Percentiles rank a stretch among this genome's conserved stretches.
Conservation (phyloP, 2,888 invertebrate species). For the Seladonia tumulorum region DNA sequence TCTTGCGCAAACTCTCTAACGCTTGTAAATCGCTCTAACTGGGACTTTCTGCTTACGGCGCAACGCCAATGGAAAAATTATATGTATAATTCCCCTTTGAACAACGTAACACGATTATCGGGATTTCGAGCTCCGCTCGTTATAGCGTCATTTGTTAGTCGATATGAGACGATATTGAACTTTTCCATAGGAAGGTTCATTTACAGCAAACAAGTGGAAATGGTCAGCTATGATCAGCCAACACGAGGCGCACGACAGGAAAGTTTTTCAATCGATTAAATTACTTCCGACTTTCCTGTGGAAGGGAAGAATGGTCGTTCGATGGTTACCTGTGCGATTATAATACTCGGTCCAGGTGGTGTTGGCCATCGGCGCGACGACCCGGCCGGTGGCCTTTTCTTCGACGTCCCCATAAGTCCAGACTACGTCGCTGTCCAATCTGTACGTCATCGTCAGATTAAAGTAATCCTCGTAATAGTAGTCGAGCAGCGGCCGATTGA, state of each 20-base stretch:
- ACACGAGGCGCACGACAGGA: background rate
- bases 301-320: background rate
- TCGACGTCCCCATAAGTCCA: slow-evolving; percentile 83
- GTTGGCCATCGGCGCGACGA: slow-evolving; percentile 67
- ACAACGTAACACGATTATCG: background rate
- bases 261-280: too few species aligned
- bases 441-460: slow-evolving; percentile 87
- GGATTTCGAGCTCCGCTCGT: too few species aligned
- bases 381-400: slow-evolving; percentile 72
- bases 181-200: too few species aligned
- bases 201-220: background rate
- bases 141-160: background rate
- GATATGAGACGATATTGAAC: background rate
- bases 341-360: slow-evolving; percentile 59
- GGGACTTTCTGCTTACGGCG: background rate
- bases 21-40: background rate
- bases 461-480: slow-evolving; percentile 83
- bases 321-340: slow-evolving; percentile 61
- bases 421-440: slow-evolving; percentile 85
- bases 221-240: background rate
- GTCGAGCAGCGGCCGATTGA: slow-evolving; percentile 68
- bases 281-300: background rate
- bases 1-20: background rate
- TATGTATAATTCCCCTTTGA: background rate
- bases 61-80: background rate